A percentile compares a stretch with the other conserved stretches of the same genome.
Conservation (phyloP, 2,797 vertebrate species). For the Gallinago nigripennis region DNA sequence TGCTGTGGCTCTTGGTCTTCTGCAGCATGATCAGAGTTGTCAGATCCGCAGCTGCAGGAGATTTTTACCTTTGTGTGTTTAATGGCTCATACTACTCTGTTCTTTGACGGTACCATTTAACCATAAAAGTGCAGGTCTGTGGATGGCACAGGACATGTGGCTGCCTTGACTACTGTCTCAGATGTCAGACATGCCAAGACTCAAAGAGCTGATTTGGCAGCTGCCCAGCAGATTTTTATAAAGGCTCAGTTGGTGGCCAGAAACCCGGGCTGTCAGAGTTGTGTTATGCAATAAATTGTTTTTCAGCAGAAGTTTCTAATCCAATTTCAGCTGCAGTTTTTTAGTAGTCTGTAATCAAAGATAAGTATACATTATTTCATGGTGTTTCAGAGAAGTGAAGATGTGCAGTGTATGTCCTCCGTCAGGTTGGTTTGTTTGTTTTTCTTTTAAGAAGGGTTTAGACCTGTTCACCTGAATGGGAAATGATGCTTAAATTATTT, state of each 20-base stretch:
- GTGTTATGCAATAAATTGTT: slow-evolving; percentile 75
- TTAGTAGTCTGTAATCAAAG: slow-evolving; percentile 63
- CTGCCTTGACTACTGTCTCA: slow-evolving; percentile 68
- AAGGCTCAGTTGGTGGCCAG: slow-evolving; percentile 76
- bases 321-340: slow-evolving; percentile 71
- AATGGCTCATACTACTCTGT: background rate
- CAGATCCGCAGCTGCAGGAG: slow-evolving; percentile 9
- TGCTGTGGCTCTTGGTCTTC: background rate
- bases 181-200: slow-evolving; percentile 68
- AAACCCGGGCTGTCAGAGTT: slow-evolving; percentile 73
- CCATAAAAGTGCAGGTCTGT: background rate
- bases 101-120: slow-evolving; percentile 4
- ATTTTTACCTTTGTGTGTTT: background rate
- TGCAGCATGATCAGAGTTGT: background rate
- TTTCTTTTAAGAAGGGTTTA: slow-evolving; percentile 15
- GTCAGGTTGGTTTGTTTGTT: background rate
- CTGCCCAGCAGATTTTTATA: slow-evolving; percentile 77
- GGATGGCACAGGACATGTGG: slow-evolving; percentile 59
- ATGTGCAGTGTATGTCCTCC: background rate
- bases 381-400: slow-evolving; percentile 46
- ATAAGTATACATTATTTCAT: slow-evolving; percentile 65
- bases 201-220: slow-evolving; percentile 77
- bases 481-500: slow-evolving; percentile 30
- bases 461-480: background rate
- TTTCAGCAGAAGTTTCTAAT: slow-evolving; percentile 77